A percentile compares a stretch with the other conserved stretches of the same genome.
These are phyloP conservation scores for Hypotaenidia philippensis DNA, from an alignment of 2,797 vertebrate genomes.

Conservation along the genomic window DNA sequence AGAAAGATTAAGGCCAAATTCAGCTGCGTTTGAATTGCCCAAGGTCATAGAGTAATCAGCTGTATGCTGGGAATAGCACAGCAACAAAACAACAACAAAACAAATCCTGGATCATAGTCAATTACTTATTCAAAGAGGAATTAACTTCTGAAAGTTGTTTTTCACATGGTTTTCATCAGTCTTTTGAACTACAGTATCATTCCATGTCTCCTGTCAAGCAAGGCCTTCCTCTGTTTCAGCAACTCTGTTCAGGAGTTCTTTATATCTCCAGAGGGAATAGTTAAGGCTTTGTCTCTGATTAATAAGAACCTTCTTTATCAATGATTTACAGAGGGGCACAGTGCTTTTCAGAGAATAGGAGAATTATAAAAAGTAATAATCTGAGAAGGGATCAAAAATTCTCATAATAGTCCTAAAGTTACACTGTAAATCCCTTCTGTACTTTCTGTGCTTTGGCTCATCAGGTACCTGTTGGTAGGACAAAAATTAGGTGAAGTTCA, in stretches of 20 bases:
- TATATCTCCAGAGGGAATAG: neutral
- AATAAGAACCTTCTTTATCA: slow-evolving; percentile 17
- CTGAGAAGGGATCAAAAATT: slow-evolving; percentile 20
- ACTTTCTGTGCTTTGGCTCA: slow-evolving; percentile 24
- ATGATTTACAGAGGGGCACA: neutral
- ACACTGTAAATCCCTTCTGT: neutral
- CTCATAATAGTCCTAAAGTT: slow-evolving; percentile 35
- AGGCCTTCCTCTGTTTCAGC: neutral
- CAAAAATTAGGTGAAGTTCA: slow-evolving; percentile 2
- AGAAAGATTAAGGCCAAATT: slow-evolving; percentile 10
- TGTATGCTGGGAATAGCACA: neutral
- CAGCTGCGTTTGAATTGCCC: neutral
- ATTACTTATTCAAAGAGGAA: neutral
- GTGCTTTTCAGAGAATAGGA: neutral
- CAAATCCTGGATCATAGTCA: neutral
- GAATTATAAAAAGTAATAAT: slow-evolving; percentile 31
- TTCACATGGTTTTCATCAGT: neutral
- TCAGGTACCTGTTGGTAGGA: slow-evolving; percentile 2
- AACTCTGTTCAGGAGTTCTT: slow-evolving; percentile 1
- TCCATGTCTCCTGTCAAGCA: neutral
- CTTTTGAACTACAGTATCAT: neutral
- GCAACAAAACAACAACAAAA: neutral
- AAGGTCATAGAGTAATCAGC: slow-evolving; percentile 40
- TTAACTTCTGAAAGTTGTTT: neutral
- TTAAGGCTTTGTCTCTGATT: slow-evolving; percentile 8